Evolutionary conservation across 2,113 vertebrate genomes (phyloP).

Genomic region (Chelonoidis abingdonii): DNA sequence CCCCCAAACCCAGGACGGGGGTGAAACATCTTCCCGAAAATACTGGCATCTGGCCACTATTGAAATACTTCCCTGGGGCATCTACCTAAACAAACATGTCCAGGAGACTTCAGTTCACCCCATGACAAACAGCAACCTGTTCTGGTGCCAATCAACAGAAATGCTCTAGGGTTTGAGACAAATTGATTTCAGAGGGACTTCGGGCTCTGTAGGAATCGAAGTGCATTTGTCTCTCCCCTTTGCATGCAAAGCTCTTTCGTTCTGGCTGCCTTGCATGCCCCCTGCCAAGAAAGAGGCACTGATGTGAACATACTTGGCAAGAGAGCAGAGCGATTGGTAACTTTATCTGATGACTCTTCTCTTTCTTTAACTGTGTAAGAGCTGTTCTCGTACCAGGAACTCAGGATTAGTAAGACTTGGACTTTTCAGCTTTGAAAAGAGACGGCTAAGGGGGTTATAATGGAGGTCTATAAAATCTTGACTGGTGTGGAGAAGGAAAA

Average conservation of each 20-base stretch:
- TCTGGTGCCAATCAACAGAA: slow-evolving; percentile 45
- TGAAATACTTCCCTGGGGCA: slow-evolving; percentile 62
- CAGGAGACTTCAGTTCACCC: slow-evolving; percentile 35
- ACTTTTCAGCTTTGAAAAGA: too few species aligned
- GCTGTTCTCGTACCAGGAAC: rapidly evolving
- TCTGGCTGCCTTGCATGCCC: slow-evolving; percentile 8
- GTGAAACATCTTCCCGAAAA: slow-evolving; percentile 51
- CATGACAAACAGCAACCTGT: slow-evolving; percentile 9
- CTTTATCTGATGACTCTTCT: slow-evolving; percentile 51
- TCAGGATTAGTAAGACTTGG: too few species aligned
- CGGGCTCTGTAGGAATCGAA: slow-evolving; percentile 53
- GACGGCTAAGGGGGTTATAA: too few species aligned
- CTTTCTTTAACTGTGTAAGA: slow-evolving; percentile 39
- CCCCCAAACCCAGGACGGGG: neutral
- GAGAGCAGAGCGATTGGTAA: slow-evolving; percentile 45
- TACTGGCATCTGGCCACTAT: slow-evolving; percentile 4
- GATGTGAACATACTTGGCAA: slow-evolving; percentile 56
- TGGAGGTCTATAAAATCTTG: too few species aligned
- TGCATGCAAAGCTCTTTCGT: slow-evolving; percentile 62
- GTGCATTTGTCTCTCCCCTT: slow-evolving; percentile 47
- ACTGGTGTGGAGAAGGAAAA: too few species aligned
- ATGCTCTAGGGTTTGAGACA: slow-evolving; percentile 41
- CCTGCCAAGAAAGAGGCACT: slow-evolving; percentile 69
- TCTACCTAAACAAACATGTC: slow-evolving; percentile 7
- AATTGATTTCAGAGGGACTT: slow-evolving; percentile 36